phyloP scores from a whole-genome alignment of 2,888 invertebrate species.

The Drosophila neonasuta region DNA sequence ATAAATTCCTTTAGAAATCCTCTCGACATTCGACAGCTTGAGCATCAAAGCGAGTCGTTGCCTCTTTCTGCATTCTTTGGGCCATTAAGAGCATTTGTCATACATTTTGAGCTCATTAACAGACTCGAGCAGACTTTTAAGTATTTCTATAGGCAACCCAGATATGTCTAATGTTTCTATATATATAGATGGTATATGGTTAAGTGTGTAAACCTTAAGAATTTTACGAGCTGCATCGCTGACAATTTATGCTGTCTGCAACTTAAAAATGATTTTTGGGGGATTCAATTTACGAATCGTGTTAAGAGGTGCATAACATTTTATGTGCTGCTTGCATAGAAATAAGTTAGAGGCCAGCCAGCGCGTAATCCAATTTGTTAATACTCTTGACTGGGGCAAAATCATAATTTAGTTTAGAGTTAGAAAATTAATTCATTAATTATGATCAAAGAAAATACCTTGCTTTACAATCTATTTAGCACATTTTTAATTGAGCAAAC shows the following conservation, averaged over 20 bases:
- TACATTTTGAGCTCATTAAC: constrained; percentile 54
- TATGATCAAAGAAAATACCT: neutral
- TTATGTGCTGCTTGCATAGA: constrained; percentile 5
- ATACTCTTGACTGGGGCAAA: neutral
- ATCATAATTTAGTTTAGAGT: neutral
- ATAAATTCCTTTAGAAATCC: constrained; percentile 50
- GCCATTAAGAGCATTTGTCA: constrained; percentile 69
- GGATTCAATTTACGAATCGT: constrained; percentile 32
- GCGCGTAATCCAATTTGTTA: constrained; percentile 6
- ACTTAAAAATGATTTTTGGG: constrained; percentile 25
- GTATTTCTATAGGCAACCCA: constrained; percentile 49
- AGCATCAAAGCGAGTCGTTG: constrained; percentile 48
- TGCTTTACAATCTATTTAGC: too few relatives aligned
- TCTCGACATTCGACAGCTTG: constrained; percentile 18
- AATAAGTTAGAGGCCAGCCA: constrained; percentile 4
- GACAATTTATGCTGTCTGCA: constrained; percentile 57
- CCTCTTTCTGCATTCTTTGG: constrained; percentile 23
- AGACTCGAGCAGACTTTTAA: constrained; percentile 27
- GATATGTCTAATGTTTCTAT: constrained; percentile 34
- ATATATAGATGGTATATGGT: neutral
- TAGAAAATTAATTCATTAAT: neutral
- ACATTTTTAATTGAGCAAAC: too few relatives aligned
- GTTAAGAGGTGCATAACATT: constrained; percentile 20
- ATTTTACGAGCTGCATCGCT: constrained; percentile 60
- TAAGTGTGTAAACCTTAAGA: constrained; percentile 36